These are phyloP conservation scores for Perodicticus potto DNA, from an alignment of 2,797 vertebrate genomes.

Conservation along the genomic window DNA sequence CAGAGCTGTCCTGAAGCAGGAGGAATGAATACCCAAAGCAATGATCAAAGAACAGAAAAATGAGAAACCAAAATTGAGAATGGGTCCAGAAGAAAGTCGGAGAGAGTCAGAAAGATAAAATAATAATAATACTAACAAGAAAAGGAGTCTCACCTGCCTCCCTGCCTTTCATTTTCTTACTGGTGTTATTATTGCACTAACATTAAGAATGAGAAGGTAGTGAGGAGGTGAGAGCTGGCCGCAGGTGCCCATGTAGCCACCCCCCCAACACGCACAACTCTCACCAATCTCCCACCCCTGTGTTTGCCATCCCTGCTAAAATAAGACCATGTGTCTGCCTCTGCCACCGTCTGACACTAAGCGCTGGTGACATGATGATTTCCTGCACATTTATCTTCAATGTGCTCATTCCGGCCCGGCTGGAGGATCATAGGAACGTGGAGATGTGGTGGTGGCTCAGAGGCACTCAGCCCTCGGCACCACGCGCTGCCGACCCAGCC, in stretches of 20 bases:
- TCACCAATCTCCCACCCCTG: fast-evolving
- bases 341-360: background rate
- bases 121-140: background rate
- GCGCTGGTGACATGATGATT: background rate
- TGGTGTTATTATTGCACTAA: background rate
- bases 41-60: background rate
- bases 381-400: background rate
- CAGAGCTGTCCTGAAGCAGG: background rate
- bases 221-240: background rate
- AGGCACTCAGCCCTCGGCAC: background rate
- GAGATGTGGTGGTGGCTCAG: background rate
- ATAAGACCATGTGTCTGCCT: background rate
- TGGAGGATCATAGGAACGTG: background rate
- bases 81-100: background rate
- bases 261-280: no score
- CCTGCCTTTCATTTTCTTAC: background rate
- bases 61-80: background rate
- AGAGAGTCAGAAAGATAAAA: background rate
- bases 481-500: background rate
- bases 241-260: fast-evolving
- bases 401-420: background rate
- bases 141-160: background rate
- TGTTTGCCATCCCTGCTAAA: background rate
- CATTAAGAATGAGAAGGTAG: fast-evolving
- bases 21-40: background rate